These are phyloP conservation scores for Premnoplex brunnescens DNA, from an alignment of 2,797 vertebrate species.

Conservation along the genomic window DNA sequence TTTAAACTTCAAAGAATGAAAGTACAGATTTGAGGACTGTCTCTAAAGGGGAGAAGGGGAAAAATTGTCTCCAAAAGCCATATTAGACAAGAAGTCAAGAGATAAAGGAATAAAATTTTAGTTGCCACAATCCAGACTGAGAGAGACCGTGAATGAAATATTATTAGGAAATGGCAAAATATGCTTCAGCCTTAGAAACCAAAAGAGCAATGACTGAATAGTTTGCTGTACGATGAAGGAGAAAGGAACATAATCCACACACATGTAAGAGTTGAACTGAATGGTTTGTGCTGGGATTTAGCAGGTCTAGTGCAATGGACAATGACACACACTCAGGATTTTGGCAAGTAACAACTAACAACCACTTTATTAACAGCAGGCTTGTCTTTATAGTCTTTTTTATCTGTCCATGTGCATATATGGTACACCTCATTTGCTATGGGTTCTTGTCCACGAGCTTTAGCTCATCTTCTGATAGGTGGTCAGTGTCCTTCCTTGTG, in stretches of 20 bases:
- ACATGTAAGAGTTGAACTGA: neutral
- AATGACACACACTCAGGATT: too few species aligned
- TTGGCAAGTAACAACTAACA: too few species aligned
- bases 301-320: neutral
- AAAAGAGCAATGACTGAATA: neutral
- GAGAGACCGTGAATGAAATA: neutral
- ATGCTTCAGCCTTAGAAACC: neutral
- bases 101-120: neutral
- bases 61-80: neutral
- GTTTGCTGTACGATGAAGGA: neutral
- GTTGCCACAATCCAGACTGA: neutral
- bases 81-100: neutral
- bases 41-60: neutral
- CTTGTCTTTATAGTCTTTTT: too few species aligned
- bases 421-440: too few species aligned
- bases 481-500: too few species aligned
- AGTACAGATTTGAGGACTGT: neutral
- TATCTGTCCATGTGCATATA: too few species aligned
- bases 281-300: neutral
- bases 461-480: too few species aligned
- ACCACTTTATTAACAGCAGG: too few species aligned
- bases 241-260: neutral
- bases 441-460: too few species aligned
- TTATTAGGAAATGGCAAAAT: neutral
- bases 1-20: neutral